phyloP scores from a whole-genome alignment of 2,113 vertebrate genomes.

The Butorides virescens region DNA sequence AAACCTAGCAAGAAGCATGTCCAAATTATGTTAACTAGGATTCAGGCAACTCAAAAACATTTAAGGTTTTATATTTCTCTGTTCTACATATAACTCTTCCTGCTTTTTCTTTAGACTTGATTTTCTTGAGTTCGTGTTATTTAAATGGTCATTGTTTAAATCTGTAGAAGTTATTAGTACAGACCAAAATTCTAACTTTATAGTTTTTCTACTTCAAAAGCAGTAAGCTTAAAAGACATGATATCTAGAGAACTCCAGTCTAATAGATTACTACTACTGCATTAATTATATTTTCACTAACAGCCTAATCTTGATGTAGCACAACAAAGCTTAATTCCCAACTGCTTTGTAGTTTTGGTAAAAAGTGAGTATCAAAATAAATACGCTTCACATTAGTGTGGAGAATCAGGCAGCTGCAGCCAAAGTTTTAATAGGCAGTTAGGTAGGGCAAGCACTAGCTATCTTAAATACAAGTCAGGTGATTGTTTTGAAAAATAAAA shows the following conservation, averaged over 20 bases:
- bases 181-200: neutral
- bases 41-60: neutral
- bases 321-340: neutral
- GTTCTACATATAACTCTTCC: neutral
- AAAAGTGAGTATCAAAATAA: neutral
- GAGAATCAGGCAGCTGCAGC: neutral
- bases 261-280: neutral
- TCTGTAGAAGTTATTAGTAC: neutral
- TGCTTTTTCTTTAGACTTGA: neutral
- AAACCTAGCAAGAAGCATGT: neutral
- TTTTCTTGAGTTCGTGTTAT: neutral
- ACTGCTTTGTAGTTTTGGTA: neutral
- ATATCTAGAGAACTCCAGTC: neutral
- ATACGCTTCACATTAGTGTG: neutral
- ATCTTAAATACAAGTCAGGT: neutral
- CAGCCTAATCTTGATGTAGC: neutral
- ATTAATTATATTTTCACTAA: neutral
- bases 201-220: neutral
- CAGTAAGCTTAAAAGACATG: neutral
- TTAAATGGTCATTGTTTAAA: neutral
- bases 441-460: neutral
- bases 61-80: neutral
- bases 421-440: neutral
- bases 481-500: neutral
- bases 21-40: neutral